Base-by-base conservation (phyloP, 37 sponge, comb jelly and placozoan species). In the Mnemiopsis leidyi region DNA sequence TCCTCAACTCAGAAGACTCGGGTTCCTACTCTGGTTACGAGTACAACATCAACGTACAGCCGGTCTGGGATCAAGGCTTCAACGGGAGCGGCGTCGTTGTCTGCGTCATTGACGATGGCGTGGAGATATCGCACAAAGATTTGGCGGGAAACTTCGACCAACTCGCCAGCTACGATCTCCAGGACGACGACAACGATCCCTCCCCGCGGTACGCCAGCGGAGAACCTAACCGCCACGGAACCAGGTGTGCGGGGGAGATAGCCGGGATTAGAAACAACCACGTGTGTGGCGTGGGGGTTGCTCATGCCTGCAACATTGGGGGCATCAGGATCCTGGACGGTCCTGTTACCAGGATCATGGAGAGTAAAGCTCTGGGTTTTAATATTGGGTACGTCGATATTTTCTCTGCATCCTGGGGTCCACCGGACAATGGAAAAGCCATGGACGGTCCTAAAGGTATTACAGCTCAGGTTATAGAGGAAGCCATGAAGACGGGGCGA, bases 311-410 rank as follows among this genome's bases (percentile, higher is more conserved):
- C 61, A 85, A 38, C 0, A 85, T 85, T 40, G 90, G 90, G 39
- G 90, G 90, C 13, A 85, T 85, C 25, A 85, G 90, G 90, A 85
- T 85, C 23, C 90, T 85, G 1, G 90, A 85, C 36, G 90, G 90
- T 2, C 36, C 90, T 0, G 90, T 85, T 9, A 85, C 90, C 90
- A 40, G 90, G 3, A 26, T 85, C n/a, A 85, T 85, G 90, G 90
- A 85, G 67, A 85, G 90, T 24, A 85, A 85, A 30, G 90, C 90
- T 85, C 90, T 85, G 61, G 90, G 90, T 2, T 85, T 85, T 67
- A 85, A 85, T 38, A 38, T 33, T 3, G 67, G 2, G 2, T 85
- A 85, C 68, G 25, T 85, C 21, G 90, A 85, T 28, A 85, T 85
- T 40, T 85, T 33, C 90, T 85, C 90, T 26, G 90, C 90, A 0